These are phyloP conservation scores for Maconellicoccus hirsutus DNA, from an alignment of 1,140 invertebrate species.

Conservation along the genomic window DNA sequence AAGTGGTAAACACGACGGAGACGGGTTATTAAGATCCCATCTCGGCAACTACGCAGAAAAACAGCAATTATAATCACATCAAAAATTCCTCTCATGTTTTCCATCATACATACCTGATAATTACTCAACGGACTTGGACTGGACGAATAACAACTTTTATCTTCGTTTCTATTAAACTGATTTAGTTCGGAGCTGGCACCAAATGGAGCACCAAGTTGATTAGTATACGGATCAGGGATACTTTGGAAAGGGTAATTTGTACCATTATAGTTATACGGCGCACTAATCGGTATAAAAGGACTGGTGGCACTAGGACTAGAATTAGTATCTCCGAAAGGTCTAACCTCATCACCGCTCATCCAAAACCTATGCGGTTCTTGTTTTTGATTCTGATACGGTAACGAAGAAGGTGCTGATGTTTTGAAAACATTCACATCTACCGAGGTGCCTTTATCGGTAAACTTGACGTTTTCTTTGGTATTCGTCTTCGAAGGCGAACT, in stretches of 20 bases:
- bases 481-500: not conserved
- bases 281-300: not conserved
- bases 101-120: not conserved
- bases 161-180: not conserved
- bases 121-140: not conserved
- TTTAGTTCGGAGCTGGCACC: not conserved
- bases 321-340: not conserved
- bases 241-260: not conserved
- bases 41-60: slow-evolving; percentile 29
- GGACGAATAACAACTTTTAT: not conserved
- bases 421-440: not conserved
- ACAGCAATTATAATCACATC: not conserved
- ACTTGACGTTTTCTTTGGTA: not conserved
- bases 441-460: not conserved
- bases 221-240: not conserved
- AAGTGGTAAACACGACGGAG: slow-evolving; percentile 32
- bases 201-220: not conserved
- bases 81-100: not conserved
- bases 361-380: not conserved
- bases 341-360: not conserved
- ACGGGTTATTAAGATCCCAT: slow-evolving; percentile 33
- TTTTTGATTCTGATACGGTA: not conserved
- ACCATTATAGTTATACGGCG: not conserved
- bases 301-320: slow-evolving; percentile 14
- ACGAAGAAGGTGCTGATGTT: not conserved